Base-by-base conservation (phyloP, 2,888 invertebrate species). In the Morpho helenor region DNA sequence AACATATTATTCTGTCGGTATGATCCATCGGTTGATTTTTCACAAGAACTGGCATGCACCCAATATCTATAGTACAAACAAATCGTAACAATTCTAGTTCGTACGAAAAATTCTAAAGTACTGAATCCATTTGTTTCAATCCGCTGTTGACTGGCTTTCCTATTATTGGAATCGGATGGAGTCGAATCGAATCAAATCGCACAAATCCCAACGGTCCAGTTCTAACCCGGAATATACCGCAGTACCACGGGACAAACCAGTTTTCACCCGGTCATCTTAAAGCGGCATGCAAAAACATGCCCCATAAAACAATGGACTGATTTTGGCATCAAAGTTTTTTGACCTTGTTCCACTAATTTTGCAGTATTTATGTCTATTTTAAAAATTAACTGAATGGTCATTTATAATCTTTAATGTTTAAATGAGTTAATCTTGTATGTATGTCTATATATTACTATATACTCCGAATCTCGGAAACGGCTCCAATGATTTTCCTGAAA, bases 221-320 rank as follows among this genome's bases (percentile, higher is more conserved):
- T 31, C 31, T 31, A 31, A 31, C 31, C 31, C 3, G 48, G 57
- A 49, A 53, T 59, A 48, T 52, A 51, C 60, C 54, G 51, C 64
- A 57, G 60, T 59, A 62, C 62, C 64, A 57, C 58, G 45, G 52
- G 58, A 54, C 55, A 61, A 65, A 57, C 22, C 42, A 60, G 58
- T 53, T 48, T 56, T 39, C 53, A 31, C 7, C 68, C 65, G 64
- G 65, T 60, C 68, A 66, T 64, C 68, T 68, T 73, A 72, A 75
- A 79, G 68, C 68, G 61, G 65, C 80, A 80, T 83, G 84, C 84
- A 82, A 68, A 70, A 72, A 60, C 31, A 31, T 16, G 5, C 31
- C 31, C 3, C 31, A 3, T 31, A 5, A 31, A 31, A 31, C 31
- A 31, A 31, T 31, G 5, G 31, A 31, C 31, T 3, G 5, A 31